Evolutionary conservation across 2,797 vertebrate genomes (phyloP).

Genomic region (Coregonus suidteri): DNA sequence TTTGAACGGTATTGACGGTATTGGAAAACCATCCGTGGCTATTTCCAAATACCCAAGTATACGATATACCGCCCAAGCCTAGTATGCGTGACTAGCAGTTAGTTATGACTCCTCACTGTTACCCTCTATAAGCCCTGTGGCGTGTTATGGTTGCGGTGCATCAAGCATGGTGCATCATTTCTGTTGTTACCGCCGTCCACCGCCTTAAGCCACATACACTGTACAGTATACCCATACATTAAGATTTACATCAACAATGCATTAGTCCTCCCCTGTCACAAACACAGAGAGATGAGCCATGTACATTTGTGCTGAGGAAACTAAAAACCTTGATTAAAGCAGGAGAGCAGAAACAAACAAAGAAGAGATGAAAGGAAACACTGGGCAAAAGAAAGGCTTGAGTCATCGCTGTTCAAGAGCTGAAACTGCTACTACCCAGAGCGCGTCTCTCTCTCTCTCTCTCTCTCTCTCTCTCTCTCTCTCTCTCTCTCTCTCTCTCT

Average conservation of each 20-base stretch:
- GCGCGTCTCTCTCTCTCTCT: background rate
- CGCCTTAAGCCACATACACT: background rate
- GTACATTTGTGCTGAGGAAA: slow-evolving; percentile 14
- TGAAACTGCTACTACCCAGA: slow-evolving; percentile 25
- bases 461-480: too few species aligned
- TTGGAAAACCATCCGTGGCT: too few species aligned
- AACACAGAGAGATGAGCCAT: background rate
- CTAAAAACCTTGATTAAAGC: slow-evolving; percentile 10
- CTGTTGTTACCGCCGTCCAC: slow-evolving; percentile 2
- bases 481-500: too few species aligned
- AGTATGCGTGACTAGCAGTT: slow-evolving; percentile 22
- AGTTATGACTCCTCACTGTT: slow-evolving; percentile 42
- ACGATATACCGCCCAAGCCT: background rate
- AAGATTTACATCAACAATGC: background rate
- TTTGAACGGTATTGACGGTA: too few species aligned
- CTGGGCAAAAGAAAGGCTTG: background rate
- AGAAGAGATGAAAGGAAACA: slow-evolving; percentile 13
- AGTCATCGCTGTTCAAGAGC: slow-evolving; percentile 35
- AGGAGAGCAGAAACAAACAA: slow-evolving; percentile 15
- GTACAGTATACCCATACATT: background rate
- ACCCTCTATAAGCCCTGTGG: slow-evolving; percentile 44
- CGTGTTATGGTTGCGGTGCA: slow-evolving; percentile 4
- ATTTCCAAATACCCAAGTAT: background rate
- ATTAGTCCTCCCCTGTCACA: background rate
- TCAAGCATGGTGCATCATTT: slow-evolving; percentile 5